Evolutionary conservation across 2,888 invertebrate genomes (phyloP), one percentile per base, ranked within the genome.

Genomic region (Acanthosepion pharaonis): DNA sequence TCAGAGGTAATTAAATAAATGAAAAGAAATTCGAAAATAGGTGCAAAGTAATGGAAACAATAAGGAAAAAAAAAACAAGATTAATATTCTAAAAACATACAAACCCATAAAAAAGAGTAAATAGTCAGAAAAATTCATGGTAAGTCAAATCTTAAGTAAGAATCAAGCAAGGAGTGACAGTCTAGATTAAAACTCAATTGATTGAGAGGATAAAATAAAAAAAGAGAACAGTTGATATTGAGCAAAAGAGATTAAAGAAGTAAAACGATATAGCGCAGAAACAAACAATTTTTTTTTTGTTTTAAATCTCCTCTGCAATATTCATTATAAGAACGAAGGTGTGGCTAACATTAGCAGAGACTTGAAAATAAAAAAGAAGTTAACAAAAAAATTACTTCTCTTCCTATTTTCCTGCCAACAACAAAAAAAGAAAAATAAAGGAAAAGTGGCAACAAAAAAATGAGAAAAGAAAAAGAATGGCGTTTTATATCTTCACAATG

Each of bases 401-500:
- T 33, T n/a, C 23, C 78, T n/a, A 15, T 78, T n/a, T n/a, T n/a
- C n/a, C 78, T 78, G 78, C 9, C n/a, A n/a, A 33, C 6, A n/a
- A n/a, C 11, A 78, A n/a, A 5, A 78, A 78, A 8, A 18, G 3
- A 11, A 28, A 18, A 2, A 11, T 9, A 78, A 78, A n/a, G 2
- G 3, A 78, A 78, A 78, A n/a, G 1, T n/a, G n/a, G 2, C n/a
- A 15, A 18, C 5, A n/a, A 59, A 59, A 59, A 59, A 59, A 18
- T 18, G 55, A 20, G 25, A 8, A 25, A 28, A 28, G 28, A 28
- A 78, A 78, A 78, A 42, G 42, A 42, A 42, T 42, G 1, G n/a
- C n/a, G n/a, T 78, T 78, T 78, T 78, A 78, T 78, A 78, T 78
- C 78, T 78, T 78, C 78, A 28, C 78, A n/a, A n/a, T n/a, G 78